Base-by-base conservation (phyloP, 2,888 invertebrate genomes). In the Scrobipalpa atriplicella region DNA sequence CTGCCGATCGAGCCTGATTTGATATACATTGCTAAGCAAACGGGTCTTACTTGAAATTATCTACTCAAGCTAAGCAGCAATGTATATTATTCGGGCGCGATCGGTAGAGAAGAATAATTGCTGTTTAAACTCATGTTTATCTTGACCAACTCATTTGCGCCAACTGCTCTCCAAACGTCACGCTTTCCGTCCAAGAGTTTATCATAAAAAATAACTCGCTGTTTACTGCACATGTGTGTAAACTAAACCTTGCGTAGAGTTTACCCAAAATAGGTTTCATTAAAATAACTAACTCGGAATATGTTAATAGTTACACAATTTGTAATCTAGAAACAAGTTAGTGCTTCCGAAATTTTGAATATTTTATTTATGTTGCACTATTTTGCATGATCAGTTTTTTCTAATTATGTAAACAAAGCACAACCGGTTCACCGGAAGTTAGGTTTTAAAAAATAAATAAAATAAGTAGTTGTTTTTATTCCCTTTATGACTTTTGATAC, bases 171-270 rank as follows among this genome's bases (percentile, higher is more conserved):
- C 58, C 13, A 13, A 29, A 58, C 36, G 58, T 58, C 58, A 58
- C 58, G 58, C 58, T 58, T 58, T 58, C 58, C 58, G 58, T 58
- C 58, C 38, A 58, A 58, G 38, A n/a, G 58, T 58, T 56, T 56
- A 16, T 58, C 13, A 29, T 36, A 58, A 58, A 58, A 58, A 58
- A 52, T n/a, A 29, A 21, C 54, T 56, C 21, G 10, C 54, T 38
- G 38, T 16, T 13, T 38, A 29, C 16, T 8, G 36, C 9, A 11
- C 54, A 2, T 54, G 8, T 11, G 54, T 21, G 54, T 36, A 29
- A 56, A 52, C 10, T 19, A 56, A 58, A 58, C 38, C n/a, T 58
- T 58, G 58, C 38, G 38, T 38, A 16, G 29, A 29, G 11, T 36
- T 29, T 6, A n/a, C n/a, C 29, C 36, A 58, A 58, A 58, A 38